Base-by-base conservation (phyloP, 2,113 vertebrate species). In the Gorsachius goisagi region DNA sequence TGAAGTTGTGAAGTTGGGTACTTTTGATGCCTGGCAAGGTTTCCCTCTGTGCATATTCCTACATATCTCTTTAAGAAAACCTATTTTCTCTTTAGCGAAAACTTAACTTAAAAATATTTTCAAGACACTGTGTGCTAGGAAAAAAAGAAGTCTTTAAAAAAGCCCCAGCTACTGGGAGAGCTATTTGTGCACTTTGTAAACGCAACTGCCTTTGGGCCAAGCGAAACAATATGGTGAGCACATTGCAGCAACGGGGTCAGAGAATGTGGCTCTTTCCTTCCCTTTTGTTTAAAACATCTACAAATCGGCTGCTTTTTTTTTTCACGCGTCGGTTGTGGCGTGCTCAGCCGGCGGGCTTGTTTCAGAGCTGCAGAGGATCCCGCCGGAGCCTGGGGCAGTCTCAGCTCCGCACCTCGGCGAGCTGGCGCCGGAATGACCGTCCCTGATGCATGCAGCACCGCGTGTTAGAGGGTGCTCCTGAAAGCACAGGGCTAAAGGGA, bases 321-420 rank as follows among this genome's bases (percentile, higher is more conserved):
- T 69, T 64, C 59, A 47, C 0, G 0, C 8, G 0, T 30, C 0
- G 0, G 39, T 7, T 56, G 58, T 39, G 32, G 53, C 1, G 4
- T 41, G 69, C 69, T 73, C 72, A 59, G 60, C 74, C 13, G 1
- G 1, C 0, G 0, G 74, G 80, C 53, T 49, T 60, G 23, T 67
- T 80, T 47, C 47, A 52, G 79, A 72, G 82, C 37, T 44, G 53
- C 58, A 47, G 16, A 80, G 52, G 60, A 80, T 68, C 39, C 60
- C 1, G 0, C 23, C 3, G 2, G 58, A 20, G 26, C 35, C 62
- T 1, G 1, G 58, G 58, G 62, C 60, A 89, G 64, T 11, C 5
- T 2, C 44, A 77, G 47, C 28, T 77, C 80, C 4, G 3, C 63
- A 63, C 9, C n/a, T 59, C 69, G 59, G 60, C 0, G 1, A 76